Conservation (phyloP, 2,797 vertebrate genomes). For the Vireo griseus region DNA sequence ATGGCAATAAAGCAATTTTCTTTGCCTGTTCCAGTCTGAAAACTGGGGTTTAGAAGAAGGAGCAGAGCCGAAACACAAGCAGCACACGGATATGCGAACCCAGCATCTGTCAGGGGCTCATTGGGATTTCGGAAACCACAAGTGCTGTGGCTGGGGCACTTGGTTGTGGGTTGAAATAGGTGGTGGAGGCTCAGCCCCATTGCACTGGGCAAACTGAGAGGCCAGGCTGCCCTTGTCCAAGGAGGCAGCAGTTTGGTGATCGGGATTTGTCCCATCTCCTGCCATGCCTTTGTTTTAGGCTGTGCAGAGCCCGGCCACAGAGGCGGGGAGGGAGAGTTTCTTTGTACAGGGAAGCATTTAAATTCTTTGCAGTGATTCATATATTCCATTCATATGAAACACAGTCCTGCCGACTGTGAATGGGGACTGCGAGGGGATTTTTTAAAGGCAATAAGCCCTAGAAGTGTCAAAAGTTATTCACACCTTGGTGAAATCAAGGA, state of each 20-base stretch:
- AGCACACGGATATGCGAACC: not conserved
- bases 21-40: not conserved
- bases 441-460: constrained; percentile 39
- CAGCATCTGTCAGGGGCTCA: not conserved
- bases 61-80: not conserved
- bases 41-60: not conserved
- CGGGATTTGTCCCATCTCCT: not conserved
- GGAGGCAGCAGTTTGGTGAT: not conserved
- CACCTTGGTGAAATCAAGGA: constrained; percentile 61
- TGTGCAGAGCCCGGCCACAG: not conserved
- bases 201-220: not conserved
- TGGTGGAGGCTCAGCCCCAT: not conserved
- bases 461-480: constrained; percentile 63
- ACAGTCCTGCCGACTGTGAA: constrained; percentile 32
- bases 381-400: constrained; percentile 65
- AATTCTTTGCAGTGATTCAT: constrained; percentile 65
- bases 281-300: constrained; percentile 52
- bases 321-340: constrained; percentile 19
- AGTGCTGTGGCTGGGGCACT: not conserved
- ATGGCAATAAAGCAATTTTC: not conserved
- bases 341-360: constrained; percentile 52
- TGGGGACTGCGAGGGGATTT: constrained; percentile 45
- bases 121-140: fast-evolving
- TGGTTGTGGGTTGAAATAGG: not conserved
- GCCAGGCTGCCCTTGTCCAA: not conserved